Base-by-base conservation (phyloP, 2,888 invertebrate species). In the Rhopalosiphum nymphaeae region DNA sequence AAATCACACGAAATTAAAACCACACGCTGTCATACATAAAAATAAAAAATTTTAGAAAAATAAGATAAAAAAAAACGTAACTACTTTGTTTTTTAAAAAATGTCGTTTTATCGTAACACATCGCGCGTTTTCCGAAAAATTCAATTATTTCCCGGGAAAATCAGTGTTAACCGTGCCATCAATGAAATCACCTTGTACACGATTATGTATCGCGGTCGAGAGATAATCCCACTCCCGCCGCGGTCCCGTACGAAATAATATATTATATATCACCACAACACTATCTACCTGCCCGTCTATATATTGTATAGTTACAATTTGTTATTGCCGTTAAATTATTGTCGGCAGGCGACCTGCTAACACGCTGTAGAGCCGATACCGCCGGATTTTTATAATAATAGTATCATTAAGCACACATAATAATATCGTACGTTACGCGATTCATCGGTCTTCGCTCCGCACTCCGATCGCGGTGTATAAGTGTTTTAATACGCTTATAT, bases 221-320 rank as follows among this genome's bases (percentile, higher is more conserved):
- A 78, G 78, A 78, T 78, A 36, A 78, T 78, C 78, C 78, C 78
- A 78, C 78, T 78, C 36, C 78, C 78, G 78, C 78, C 67, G 16
- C 16, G 67, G 7, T n/a, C 36, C 16, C 21, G 21, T 78, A 21
- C 78, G 21, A 78, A 78, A 78, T 16, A 4, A 21, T 21, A 49
- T 61, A 29, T 4, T n/a, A 13, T 78, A 78, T 36, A 21, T 36
- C n/a, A 78, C 67, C 7, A 78, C 4, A 3, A 16, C n/a, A 67
- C 67, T 67, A 36, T 21, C 53, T 36, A 78, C 5, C n/a, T 3
- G 36, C 36, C 36, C 36, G 21, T 9, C 67, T n/a, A 61, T 11
- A 16, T 21, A 36, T 36, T 78, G 7, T 78, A 78, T 36, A 5
- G 36, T 36, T 16, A 78, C 78, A 21, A 78, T 78, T 36, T 78